Percentiles rank a stretch among this genome's conserved stretches.
These are phyloP conservation scores for Iselma pallidipennis DNA, from an alignment of 2,888 invertebrate species.

Conservation along the genomic window DNA sequence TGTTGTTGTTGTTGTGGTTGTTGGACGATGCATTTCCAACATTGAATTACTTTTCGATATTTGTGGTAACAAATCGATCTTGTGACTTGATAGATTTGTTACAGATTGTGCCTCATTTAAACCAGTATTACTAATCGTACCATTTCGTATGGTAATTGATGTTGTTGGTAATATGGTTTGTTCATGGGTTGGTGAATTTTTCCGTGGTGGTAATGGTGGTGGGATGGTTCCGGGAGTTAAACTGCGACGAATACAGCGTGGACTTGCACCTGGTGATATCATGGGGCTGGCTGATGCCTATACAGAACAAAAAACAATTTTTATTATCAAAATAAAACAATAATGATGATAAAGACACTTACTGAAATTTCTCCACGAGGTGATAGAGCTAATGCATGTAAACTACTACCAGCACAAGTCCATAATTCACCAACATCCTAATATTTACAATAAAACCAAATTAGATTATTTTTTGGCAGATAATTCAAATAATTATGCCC, in stretches of 20 bases:
- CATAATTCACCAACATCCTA: conserved; percentile 59
- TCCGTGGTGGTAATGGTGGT: conserved; percentile 68
- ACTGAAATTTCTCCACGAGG: conserved; percentile 58
- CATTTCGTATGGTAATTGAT: conserved; percentile 30
- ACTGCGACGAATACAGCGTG: conserved; percentile 55
- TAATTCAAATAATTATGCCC: neutral
- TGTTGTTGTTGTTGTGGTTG: conserved; percentile 15
- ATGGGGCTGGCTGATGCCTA: conserved; percentile 61
- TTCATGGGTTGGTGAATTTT: conserved; percentile 59
- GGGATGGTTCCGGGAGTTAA: conserved; percentile 55
- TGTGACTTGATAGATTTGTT: conserved; percentile 44
- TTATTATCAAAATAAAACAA: neutral
- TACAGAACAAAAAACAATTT: conserved; percentile 17
- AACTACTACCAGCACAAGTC: conserved; percentile 59
- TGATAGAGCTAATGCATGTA: conserved; percentile 61
- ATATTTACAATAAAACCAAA: conserved; percentile 28
- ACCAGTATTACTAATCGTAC: conserved; percentile 30
- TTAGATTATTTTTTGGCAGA: neutral
- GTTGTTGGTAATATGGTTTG: conserved; percentile 41
- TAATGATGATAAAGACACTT: conserved; percentile 33
- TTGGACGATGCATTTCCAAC: conserved; percentile 48
- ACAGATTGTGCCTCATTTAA: conserved; percentile 49
- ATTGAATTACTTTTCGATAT: conserved; percentile 53
- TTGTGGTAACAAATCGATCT: conserved; percentile 39
- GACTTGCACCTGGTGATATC: conserved; percentile 64